Percentiles rank a stretch among this genome's conserved stretches.
Conservation (phyloP, 2,113 vertebrate species). For the Uropsilus gracilis region DNA sequence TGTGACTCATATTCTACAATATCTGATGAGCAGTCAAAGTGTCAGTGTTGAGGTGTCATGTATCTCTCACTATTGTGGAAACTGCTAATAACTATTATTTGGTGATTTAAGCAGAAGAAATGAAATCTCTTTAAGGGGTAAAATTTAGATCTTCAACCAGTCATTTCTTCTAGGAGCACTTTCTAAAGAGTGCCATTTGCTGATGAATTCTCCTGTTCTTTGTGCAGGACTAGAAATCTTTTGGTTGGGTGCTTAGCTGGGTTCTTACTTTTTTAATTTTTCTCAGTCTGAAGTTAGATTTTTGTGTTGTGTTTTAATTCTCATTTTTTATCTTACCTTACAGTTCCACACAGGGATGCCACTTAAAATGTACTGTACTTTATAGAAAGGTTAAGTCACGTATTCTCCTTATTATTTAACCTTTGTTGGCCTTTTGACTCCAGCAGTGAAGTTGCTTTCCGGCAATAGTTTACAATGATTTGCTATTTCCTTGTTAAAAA, state of each 20-base stretch:
- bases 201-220: background rate
- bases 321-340: background rate
- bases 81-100: background rate
- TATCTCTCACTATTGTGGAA: background rate
- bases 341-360: background rate
- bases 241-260: background rate
- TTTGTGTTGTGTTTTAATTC: slow-evolving; percentile 36
- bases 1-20: background rate
- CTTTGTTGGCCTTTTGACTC: background rate
- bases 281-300: background rate
- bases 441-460: background rate
- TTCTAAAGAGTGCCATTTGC: slow-evolving; percentile 7
- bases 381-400: background rate
- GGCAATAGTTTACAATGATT: background rate
- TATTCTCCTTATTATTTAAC: background rate
- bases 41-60: background rate
- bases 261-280: background rate
- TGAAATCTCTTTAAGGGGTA: background rate
- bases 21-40: background rate
- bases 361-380: background rate
- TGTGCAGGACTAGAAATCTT: background rate
- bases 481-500: background rate
- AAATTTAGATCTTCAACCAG: background rate
- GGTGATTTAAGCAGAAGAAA: background rate
- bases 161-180: background rate